Conservation (phyloP, 2,888 invertebrate species). For the Carterocephalus palaemon region DNA sequence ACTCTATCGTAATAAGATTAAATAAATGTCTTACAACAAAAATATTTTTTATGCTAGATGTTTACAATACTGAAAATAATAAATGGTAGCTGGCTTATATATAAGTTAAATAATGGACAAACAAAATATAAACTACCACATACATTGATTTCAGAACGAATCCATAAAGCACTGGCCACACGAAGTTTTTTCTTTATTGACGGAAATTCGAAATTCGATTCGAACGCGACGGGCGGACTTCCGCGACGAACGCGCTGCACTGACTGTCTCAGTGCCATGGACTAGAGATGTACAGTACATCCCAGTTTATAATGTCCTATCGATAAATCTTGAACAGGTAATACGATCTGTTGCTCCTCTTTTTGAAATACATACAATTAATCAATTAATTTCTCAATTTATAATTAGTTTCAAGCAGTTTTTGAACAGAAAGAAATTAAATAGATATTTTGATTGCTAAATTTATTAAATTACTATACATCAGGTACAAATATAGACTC, state of each 20-base stretch:
- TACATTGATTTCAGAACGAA: conserved; percentile 22
- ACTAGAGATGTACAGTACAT: conserved; percentile 51
- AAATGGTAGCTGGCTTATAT: too few species aligned
- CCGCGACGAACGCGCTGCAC: conserved; percentile 53
- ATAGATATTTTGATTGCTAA: too few species aligned
- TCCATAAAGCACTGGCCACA: conserved; percentile 31
- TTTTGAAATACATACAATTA: too few species aligned
- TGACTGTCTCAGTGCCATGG: conserved; percentile 50
- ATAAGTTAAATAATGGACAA: not conserved
- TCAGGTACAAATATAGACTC: too few species aligned
- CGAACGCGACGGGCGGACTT: conserved; percentile 50
- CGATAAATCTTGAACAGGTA: conserved; percentile 38
- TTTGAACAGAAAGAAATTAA: too few species aligned
- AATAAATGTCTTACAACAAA: not conserved
- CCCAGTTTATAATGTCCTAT: conserved; percentile 33
- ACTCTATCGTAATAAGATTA: not conserved
- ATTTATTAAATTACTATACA: too few species aligned
- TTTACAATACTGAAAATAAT: too few species aligned
- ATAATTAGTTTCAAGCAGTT: too few species aligned
- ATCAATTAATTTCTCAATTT: too few species aligned
- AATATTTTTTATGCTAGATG: too few species aligned
- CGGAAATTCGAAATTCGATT: conserved; percentile 38
- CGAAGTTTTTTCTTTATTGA: conserved; percentile 29
- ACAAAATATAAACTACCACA: conserved; percentile 7
- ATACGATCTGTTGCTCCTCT: too few species aligned